phyloP scores from a whole-genome alignment of 2,888 invertebrate species.

The Zeuzera pyrina region DNA sequence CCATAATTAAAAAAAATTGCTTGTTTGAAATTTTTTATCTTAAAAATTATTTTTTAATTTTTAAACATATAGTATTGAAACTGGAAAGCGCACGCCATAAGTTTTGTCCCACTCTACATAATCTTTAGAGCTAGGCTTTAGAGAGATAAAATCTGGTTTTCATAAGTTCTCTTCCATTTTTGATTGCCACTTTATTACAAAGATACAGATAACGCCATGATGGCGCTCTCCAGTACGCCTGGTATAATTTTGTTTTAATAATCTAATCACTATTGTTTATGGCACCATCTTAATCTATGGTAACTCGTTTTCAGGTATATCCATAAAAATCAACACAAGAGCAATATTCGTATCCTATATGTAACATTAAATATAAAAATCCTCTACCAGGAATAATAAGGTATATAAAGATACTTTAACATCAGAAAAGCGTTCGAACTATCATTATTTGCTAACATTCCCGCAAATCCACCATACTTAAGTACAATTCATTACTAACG shows the following conservation, averaged over 20 bases:
- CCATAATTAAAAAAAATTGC: too few relatives aligned
- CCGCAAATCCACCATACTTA: constrained; percentile 38
- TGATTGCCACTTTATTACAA: too few relatives aligned
- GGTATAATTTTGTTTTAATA: constrained; percentile 1
- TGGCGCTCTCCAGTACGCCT: too few relatives aligned
- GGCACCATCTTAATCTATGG: constrained; percentile 68
- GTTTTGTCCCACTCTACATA: too few relatives aligned
- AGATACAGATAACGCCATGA: constrained; percentile 3
- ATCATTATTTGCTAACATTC: constrained; percentile 65
- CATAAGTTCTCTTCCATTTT: too few relatives aligned
- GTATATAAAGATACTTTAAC: constrained; percentile 15
- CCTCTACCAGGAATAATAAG: constrained; percentile 20
- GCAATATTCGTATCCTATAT: not conserved
- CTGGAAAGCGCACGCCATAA: too few relatives aligned
- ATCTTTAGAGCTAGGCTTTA: too few relatives aligned
- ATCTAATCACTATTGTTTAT: constrained; percentile 46
- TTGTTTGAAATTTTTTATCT: too few relatives aligned
- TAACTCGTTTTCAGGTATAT: constrained; percentile 59
- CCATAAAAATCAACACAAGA: constrained; percentile 3
- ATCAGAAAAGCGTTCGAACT: constrained; percentile 52
- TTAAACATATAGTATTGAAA: too few relatives aligned
- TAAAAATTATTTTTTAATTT: too few relatives aligned
- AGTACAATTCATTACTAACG: constrained; percentile 34
- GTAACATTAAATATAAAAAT: constrained; percentile 3
- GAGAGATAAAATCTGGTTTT: too few relatives aligned